Conservation (phyloP, 2,888 invertebrate genomes). For the Bellardia pandia region DNA sequence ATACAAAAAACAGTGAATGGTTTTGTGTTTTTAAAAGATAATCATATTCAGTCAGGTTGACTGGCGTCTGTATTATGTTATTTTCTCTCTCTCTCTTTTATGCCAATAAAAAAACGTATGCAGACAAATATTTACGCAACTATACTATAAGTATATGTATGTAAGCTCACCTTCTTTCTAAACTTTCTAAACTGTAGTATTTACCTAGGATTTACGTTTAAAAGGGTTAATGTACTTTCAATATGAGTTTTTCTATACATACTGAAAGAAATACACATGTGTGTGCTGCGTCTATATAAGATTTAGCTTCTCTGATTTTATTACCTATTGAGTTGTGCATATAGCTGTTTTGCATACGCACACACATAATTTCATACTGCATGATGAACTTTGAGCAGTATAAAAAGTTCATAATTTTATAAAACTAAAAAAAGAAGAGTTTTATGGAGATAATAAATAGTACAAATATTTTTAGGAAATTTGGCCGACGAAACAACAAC, state of each 20-base stretch:
- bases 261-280: background rate
- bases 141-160: conserved; percentile 13
- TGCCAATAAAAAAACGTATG: conserved; percentile 20
- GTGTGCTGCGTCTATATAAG: conserved; percentile 3
- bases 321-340: conserved; percentile 43
- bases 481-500: background rate
- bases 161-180: conserved; percentile 41
- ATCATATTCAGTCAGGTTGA: conserved; percentile 73
- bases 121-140: conserved; percentile 19
- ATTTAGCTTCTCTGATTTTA: conserved; percentile 43
- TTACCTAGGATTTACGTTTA: conserved; percentile 51
- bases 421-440: background rate
- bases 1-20: background rate
- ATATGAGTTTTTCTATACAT: conserved; percentile 30
- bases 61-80: conserved; percentile 64
- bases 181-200: conserved; percentile 63
- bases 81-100: conserved; percentile 10
- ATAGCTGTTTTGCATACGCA: background rate
- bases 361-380: background rate
- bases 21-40: conserved; percentile 56
- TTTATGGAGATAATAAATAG: background rate
- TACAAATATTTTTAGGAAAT: background rate
- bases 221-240: conserved; percentile 72
- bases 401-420: conserved; percentile 15
- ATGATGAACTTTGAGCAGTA: conserved; percentile 1